A percentile compares a stretch with the other conserved stretches of the same genome.
Evolutionary conservation across 2,888 invertebrate species (phyloP).

Genomic region (Patella pellucida): DNA sequence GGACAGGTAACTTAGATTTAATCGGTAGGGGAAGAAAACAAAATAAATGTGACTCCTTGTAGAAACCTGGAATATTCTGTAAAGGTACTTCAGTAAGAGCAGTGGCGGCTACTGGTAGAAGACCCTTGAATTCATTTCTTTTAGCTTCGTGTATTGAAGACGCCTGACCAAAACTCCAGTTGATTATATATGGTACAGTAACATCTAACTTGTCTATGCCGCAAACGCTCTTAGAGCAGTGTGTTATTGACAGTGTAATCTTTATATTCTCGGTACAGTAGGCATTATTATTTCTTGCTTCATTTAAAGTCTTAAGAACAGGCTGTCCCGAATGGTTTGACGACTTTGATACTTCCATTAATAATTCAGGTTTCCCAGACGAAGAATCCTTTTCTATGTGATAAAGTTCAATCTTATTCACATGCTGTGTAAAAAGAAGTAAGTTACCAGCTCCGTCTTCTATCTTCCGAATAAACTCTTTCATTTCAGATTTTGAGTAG

Average conservation of each 20-base stretch:
- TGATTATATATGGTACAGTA: slow-evolving; percentile 13
- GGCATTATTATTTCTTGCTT: too few relatives aligned
- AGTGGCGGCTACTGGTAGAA: slow-evolving; percentile 41
- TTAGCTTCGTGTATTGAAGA: slow-evolving; percentile 19
- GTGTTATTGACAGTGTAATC: too few relatives aligned
- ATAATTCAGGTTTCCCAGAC: slow-evolving; percentile 9
- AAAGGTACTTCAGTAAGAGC: slow-evolving; percentile 23
- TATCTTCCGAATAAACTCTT: slow-evolving; percentile 50
- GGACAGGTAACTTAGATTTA: slow-evolving; percentile 52
- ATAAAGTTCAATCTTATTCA: slow-evolving; percentile 51
- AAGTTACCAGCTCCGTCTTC: slow-evolving; percentile 52
- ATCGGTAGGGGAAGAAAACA: slow-evolving; percentile 34
- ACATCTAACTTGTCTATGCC: too few relatives aligned
- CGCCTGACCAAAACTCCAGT: slow-evolving; percentile 40
- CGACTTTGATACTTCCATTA: slow-evolving; percentile 21
- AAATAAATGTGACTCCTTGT: slow-evolving; percentile 42
- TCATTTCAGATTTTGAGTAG: slow-evolving; percentile 27
- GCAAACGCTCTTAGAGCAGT: too few relatives aligned
- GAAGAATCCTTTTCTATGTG: slow-evolving; percentile 39
- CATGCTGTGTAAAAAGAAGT: slow-evolving; percentile 66
- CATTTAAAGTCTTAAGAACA: not conserved
- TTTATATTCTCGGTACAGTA: too few relatives aligned
- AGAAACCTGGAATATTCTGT: slow-evolving; percentile 38
- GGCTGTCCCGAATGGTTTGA: not conserved
- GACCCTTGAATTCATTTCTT: slow-evolving; percentile 29